Base-by-base conservation (phyloP, 2,888 invertebrate genomes). In the Microplitis manilae region DNA sequence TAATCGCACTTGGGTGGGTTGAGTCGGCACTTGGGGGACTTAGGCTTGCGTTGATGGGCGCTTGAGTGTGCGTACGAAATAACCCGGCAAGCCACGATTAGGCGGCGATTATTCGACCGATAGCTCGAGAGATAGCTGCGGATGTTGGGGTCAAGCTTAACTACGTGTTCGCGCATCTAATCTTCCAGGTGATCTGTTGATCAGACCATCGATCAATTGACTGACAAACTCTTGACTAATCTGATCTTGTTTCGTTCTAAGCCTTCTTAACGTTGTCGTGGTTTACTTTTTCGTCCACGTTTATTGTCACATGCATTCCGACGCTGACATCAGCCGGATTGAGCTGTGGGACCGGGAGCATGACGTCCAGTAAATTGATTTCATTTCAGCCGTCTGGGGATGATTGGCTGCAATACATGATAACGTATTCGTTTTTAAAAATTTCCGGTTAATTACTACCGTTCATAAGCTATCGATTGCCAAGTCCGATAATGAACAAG, bases 101-200 rank as follows among this genome's bases (percentile, higher is more conserved):
- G 81, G 79, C 79, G 75, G 81, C 79, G 81, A 85, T 83, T 81
- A 81, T 82, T 83, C 81, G 80, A 76, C 79, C 80, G 81, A 82
- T 79, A 50, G 76, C 61, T 61, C 60, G 9, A 50, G 69, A 74
- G 78, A 79, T 80, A 64, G 75, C 68, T 74, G 77, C 71, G 69
- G 77, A 74, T 71, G 73, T 73, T 77, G 74, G 77, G 77, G 77
- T 74, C 70, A 71, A 72, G 68, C 76, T 78, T 70, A 76, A 76
- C 73, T 76, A 41, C 74, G 60, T 75, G 75, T 73, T 75, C 77
- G 67, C 70, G 75, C 68, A 75, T 73, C 73, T 69, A 76, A 76
- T 76, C 76, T 76, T 70, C 69, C 62, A 62, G 69, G 61, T 41
- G 68, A 69, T 69, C 68, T 41, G 68, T 73, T 68, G 68, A 71